Conservation (phyloP, 2,888 invertebrate species). For the Taenaris catops region DNA sequence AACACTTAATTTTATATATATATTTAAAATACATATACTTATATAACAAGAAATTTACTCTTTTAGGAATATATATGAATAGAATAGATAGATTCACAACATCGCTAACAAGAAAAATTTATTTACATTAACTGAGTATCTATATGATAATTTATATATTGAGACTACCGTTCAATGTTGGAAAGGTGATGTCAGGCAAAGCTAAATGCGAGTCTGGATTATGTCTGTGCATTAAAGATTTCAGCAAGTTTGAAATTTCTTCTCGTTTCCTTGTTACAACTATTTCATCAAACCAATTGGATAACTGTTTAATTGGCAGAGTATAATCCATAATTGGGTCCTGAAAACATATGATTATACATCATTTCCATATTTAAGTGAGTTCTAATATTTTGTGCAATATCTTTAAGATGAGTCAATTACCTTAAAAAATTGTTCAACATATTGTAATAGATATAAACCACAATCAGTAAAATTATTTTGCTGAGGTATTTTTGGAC, state of each 20-base stretch:
- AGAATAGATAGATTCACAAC: too few relatives aligned
- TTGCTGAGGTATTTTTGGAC: constrained; percentile 97
- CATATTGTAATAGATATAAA: constrained; percentile 96
- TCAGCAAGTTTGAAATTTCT: constrained; percentile 89
- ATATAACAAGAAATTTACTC: too few relatives aligned
- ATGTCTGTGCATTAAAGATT: constrained; percentile 85
- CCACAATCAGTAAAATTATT: constrained; percentile 99
- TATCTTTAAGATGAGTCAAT: too few relatives aligned
- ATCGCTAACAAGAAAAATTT: too few relatives aligned
- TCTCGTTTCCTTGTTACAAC: constrained; percentile 91
- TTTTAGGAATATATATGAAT: too few relatives aligned
- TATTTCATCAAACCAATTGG: constrained; percentile 93
- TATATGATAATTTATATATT: too few relatives aligned
- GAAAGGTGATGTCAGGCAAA: constrained; percentile 86
- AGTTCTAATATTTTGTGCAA: too few relatives aligned
- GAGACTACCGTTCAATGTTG: constrained; percentile 84
- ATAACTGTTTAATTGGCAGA: constrained; percentile 89
- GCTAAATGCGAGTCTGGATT: constrained; percentile 83
- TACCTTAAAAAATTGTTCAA: constrained; percentile 96
- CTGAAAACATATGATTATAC: constrained; percentile 59
- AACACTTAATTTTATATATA: too few relatives aligned
- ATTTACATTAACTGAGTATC: too few relatives aligned
- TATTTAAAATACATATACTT: too few relatives aligned
- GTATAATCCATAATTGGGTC: constrained; percentile 90
- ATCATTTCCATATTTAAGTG: too few relatives aligned